Percentiles rank a stretch among this genome's conserved stretches.
Evolutionary conservation across 1,140 invertebrate genomes (phyloP).

Genomic region (Melanaphis sacchari): DNA sequence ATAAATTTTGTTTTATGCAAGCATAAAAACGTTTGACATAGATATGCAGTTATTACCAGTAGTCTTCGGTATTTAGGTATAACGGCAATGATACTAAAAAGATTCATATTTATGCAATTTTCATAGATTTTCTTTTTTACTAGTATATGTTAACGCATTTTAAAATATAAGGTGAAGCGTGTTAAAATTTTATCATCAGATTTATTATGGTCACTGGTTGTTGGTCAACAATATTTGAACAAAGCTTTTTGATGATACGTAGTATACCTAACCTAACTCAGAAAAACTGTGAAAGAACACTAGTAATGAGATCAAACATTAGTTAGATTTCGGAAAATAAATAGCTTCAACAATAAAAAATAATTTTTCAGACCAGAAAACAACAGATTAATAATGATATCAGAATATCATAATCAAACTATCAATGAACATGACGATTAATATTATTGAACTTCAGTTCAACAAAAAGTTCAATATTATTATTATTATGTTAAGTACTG

Average conservation of each 20-base stretch:
- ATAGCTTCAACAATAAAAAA: background rate
- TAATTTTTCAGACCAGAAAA: background rate
- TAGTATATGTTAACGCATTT: background rate
- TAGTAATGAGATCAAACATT: background rate
- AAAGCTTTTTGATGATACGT: too few relatives aligned
- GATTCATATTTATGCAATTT: background rate
- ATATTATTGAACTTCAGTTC: background rate
- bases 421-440: background rate
- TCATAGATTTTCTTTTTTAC: background rate
- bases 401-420: background rate
- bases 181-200: background rate
- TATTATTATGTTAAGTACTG: background rate
- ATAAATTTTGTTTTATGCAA: background rate
- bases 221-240: too few relatives aligned
- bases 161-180: rapidly evolving
- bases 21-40: background rate
- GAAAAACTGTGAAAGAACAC: background rate
- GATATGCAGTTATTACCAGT: background rate
- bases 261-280: background rate
- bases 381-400: background rate
- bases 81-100: background rate
- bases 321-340: background rate
- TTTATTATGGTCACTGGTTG: background rate
- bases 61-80: background rate
- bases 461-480: background rate